Evolutionary conservation across 2,888 invertebrate species (phyloP).

Genomic region (Erebia epiphron): DNA sequence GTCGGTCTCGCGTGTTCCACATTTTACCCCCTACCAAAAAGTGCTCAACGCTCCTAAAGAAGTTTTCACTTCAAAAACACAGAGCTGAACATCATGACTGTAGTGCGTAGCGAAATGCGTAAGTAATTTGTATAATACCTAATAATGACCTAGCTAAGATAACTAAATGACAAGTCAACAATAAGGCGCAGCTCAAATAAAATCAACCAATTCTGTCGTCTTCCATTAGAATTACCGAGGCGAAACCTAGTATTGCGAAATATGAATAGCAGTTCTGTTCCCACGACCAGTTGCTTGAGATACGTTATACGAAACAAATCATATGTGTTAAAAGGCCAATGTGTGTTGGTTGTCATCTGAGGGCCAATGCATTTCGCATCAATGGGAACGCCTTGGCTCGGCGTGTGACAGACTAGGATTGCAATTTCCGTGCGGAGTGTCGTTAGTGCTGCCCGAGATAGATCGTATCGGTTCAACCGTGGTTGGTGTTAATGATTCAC

Average conservation of each 20-base stretch:
- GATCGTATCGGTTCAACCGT: conserved; percentile 50
- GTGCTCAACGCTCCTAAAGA: no score
- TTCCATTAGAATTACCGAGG: conserved; percentile 12
- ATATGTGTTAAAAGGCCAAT: background rate
- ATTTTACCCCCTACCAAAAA: no score
- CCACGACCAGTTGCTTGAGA: background rate
- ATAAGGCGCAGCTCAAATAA: no score
- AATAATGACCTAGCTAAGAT: no score
- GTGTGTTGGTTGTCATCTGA: background rate
- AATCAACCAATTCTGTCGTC: conserved; percentile 1
- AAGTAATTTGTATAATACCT: no score
- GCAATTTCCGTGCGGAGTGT: conserved; percentile 73
- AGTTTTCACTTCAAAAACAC: no score
- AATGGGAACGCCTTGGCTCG: conserved; percentile 51
- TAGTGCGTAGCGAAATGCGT: no score
- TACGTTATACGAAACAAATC: background rate
- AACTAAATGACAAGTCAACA: no score
- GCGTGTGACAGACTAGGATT: conserved; percentile 74
- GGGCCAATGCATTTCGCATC: conserved; percentile 19
- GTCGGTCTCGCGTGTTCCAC: no score
- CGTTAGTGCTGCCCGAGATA: conserved; percentile 52
- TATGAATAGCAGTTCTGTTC: conserved; percentile 16
- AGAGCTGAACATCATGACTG: no score
- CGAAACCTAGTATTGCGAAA: conserved; percentile 17
- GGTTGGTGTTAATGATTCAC: conserved; percentile 56